Evolutionary conservation across 2,888 invertebrate genomes (phyloP).

Genomic region (Stenchaetothrips biformis): DNA sequence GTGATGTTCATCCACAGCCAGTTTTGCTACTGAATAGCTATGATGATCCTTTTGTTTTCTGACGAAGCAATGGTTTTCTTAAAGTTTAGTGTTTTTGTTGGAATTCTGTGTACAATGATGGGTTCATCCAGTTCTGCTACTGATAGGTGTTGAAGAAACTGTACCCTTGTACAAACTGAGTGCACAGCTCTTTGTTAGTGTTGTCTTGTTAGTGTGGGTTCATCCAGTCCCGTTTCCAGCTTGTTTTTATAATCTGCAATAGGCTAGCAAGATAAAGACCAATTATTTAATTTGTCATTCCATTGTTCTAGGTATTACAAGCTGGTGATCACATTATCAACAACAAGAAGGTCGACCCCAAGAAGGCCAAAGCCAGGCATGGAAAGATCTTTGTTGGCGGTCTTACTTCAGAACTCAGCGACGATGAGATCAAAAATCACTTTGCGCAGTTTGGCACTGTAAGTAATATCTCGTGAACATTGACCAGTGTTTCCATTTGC

Average conservation of each 20-base stretch:
- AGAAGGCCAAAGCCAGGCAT: conserved; percentile 90
- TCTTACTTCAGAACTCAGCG: conserved; percentile 83
- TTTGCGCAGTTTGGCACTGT: conserved; percentile 90
- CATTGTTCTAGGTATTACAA: conserved; percentile 54
- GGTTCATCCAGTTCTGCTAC: conserved; percentile 17
- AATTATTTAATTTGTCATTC: conserved; percentile 29
- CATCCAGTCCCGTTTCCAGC: background rate
- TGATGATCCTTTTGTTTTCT: too few relatives aligned
- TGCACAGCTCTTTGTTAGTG: background rate
- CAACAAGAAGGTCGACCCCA: conserved; percentile 92
- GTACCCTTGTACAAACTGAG: background rate
- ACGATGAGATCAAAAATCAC: conserved; percentile 89
- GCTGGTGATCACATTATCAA: conserved; percentile 88
- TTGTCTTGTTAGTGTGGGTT: background rate
- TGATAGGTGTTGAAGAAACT: background rate
- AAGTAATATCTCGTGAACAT: conserved; percentile 46
- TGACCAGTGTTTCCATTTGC: conserved; percentile 18
- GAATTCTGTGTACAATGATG: background rate
- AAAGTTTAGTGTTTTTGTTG: background rate
- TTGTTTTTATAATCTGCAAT: conserved; percentile 19
- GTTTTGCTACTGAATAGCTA: too few relatives aligned
- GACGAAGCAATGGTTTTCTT: background rate
- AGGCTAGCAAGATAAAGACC: background rate
- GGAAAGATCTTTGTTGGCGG: conserved; percentile 97
- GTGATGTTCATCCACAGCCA: too few relatives aligned